These are phyloP conservation scores for Helicolenus hilgendorfi DNA, from an alignment of 2,797 vertebrate species.

Conservation along the genomic window DNA sequence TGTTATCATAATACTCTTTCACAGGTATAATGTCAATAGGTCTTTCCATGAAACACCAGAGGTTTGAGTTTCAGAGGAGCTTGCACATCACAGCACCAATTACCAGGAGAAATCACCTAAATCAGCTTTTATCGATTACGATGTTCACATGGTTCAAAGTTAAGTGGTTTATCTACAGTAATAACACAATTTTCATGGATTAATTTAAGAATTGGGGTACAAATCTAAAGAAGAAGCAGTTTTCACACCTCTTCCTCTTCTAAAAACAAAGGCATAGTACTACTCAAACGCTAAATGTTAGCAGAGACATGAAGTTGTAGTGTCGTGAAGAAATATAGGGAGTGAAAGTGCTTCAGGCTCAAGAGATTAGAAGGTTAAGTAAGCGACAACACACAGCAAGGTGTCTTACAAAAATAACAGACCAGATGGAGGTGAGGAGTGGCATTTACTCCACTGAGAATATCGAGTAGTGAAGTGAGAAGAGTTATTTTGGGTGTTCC, in stretches of 20 bases:
- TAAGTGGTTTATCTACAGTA: not conserved
- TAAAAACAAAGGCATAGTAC: not conserved
- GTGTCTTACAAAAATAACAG: not conserved
- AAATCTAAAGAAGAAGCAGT: not conserved
- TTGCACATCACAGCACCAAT: not conserved
- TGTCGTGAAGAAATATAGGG: not conserved
- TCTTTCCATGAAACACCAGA: not conserved
- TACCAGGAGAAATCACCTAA: not conserved
- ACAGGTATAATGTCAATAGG: slow-evolving; percentile 15
- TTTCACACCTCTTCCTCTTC: not conserved
- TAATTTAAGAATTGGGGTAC: not conserved
- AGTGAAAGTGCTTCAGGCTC: not conserved
- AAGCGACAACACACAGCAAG: not conserved
- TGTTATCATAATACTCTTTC: not conserved
- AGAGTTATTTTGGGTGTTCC: slow-evolving; percentile 10
- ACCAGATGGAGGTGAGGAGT: not conserved
- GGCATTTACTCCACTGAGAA: not conserved
- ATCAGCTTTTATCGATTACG: not conserved
- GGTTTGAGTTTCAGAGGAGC: not conserved
- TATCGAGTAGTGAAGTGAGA: not conserved
- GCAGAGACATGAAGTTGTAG: not conserved
- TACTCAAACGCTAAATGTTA: not conserved
- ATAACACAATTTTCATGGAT: not conserved
- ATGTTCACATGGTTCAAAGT: not conserved
- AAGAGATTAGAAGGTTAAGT: not conserved